Evolutionary conservation across 2,888 invertebrate species (phyloP), one percentile per base, ranked within the genome.

Genomic region (Neoscelio sp.): DNA sequence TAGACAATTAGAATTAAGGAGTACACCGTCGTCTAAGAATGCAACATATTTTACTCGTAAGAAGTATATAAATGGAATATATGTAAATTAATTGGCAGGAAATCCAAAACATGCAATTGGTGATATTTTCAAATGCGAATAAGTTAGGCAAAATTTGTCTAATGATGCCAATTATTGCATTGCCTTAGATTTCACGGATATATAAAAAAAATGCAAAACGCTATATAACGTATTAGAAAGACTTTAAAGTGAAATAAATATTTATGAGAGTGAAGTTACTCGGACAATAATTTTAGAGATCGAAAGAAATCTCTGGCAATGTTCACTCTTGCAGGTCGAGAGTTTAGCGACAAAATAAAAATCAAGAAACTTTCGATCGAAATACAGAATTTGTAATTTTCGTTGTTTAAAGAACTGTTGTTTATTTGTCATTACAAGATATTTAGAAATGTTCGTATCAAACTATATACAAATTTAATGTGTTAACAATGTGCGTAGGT

Each of bases 301-400:
- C 15, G 44, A 35, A 33, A 35, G 71, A 54, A 18, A 20, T n/a
- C 46, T 50, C 46, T 71, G 56, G 33, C 33, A 10, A 33, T 33
- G 33, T 33, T 33, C 12, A 10, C 86, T 87, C 87, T 88, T 85
- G 88, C 88, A 81, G 87, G 88, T 20, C 87, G 80, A 87, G 87
- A 87, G 87, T 83, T 52, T 62, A 60, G 60, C 42, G 30, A 58
- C n/a, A n/a, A 15, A 70, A 71, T 52, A 64, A 12, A 18, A 30
- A 71, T 26, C 18, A 70, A 15, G n/a, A n/a, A 44, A 28, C 12
- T 50, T 42, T 60, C 17, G 35, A 33, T 10, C 33, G 4, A 33
- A 33, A 7, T 33, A 28, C 28, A 28, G 28, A 3, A 33, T 33
- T 33, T 33, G 1, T 33, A 33, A 1, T 10, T 7, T 33, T 33